A percentile compares a stretch with the other conserved stretches of the same genome.
These are phyloP conservation scores for Dyspetes luteomarginatus DNA, from an alignment of 2,888 invertebrate species.

Conservation along the genomic window DNA sequence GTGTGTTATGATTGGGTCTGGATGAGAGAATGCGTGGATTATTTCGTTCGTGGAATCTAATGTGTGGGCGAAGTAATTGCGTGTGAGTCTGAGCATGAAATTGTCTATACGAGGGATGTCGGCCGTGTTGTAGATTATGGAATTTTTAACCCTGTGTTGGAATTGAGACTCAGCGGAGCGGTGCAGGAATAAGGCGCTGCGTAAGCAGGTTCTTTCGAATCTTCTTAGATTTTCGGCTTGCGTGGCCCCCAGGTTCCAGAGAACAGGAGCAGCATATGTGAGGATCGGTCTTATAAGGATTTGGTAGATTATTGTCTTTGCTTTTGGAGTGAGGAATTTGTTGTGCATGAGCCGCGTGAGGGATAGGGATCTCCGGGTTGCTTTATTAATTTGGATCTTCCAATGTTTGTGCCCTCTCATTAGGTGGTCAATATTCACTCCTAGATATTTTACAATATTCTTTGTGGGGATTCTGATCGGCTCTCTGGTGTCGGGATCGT, in stretches of 20 bases:
- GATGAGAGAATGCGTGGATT: background rate
- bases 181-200: background rate
- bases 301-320: constrained; percentile 60
- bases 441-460: constrained; percentile 52
- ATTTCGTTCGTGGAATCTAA: background rate
- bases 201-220: constrained; percentile 56
- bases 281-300: constrained; percentile 55
- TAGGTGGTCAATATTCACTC: constrained; percentile 47
- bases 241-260: constrained; percentile 56
- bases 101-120: constrained; percentile 38
- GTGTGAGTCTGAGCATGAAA: constrained; percentile 37
- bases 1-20: constrained; percentile 1
- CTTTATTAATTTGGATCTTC: constrained; percentile 40
- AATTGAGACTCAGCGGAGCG: background rate
- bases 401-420: constrained; percentile 8
- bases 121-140: constrained; percentile 41
- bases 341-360: constrained; percentile 22
- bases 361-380: background rate
- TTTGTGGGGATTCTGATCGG: background rate
- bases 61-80: constrained; percentile 32
- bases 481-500: constrained; percentile 2
- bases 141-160: constrained; percentile 25
- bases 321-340: constrained; percentile 38
- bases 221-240: constrained; percentile 60
- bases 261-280: constrained; percentile 54